phyloP scores from a whole-genome alignment of 2,888 invertebrate genomes.

The Melieria picta region DNA sequence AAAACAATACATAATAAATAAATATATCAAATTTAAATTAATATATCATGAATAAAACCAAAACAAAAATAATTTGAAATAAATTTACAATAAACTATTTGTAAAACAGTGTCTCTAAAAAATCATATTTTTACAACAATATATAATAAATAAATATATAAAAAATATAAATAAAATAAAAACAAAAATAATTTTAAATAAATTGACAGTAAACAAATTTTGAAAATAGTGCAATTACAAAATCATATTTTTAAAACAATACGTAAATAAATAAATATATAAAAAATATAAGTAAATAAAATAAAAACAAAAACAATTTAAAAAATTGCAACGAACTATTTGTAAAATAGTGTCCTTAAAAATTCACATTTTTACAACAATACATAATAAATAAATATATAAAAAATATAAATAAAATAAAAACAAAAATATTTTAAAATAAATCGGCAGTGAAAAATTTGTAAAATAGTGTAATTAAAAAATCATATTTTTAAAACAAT shows the following conservation, averaged over 20 bases:
- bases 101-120: neutral
- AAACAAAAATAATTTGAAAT: neutral
- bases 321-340: neutral
- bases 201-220: neutral
- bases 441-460: neutral
- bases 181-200: neutral
- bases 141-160: too few relatives aligned
- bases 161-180: too few relatives aligned
- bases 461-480: neutral
- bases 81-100: neutral
- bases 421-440: neutral
- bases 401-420: too few relatives aligned
- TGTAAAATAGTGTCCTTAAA: neutral
- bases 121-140: neutral
- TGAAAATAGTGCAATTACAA: neutral
- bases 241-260: neutral
- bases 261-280: too few relatives aligned
- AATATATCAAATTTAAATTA: too few relatives aligned
- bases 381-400: too few relatives aligned
- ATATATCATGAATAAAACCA: too few relatives aligned
- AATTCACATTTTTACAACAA: neutral
- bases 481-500: too few relatives aligned
- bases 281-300: too few relatives aligned
- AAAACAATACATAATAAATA: too few relatives aligned
- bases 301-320: too few relatives aligned